A percentile compares a stretch with the other conserved stretches of the same genome.
phyloP scores from a whole-genome alignment of 2,888 invertebrate species.

The Erebia epiphron region DNA sequence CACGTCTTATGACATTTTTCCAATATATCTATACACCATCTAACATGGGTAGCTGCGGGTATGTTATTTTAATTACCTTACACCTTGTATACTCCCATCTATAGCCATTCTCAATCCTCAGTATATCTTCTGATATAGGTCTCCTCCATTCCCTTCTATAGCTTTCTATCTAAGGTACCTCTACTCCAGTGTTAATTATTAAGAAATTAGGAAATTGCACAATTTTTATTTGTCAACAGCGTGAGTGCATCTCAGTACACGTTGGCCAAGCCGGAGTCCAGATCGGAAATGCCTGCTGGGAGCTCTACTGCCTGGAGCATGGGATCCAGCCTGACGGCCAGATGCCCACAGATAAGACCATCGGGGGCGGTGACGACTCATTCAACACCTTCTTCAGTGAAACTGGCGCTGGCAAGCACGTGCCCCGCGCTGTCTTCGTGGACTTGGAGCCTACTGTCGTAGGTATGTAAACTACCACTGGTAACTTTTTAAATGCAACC shows the following conservation, averaged over 20 bases:
- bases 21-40: too few species aligned
- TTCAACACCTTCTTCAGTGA: constrained; percentile 98
- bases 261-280: constrained; percentile 89
- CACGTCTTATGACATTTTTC: too few species aligned
- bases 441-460: constrained; percentile 98
- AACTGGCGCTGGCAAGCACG: constrained; percentile 97
- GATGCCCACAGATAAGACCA: constrained; percentile 96
- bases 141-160: too few species aligned
- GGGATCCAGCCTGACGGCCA: constrained; percentile 96
- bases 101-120: too few species aligned
- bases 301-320: constrained; percentile 93
- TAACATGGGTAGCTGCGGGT: too few species aligned
- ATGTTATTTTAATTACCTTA: too few species aligned
- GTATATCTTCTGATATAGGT: too few species aligned
- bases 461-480: constrained; percentile 55
- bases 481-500: background rate
- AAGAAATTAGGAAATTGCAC: too few species aligned
- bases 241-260: constrained; percentile 86
- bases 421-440: constrained; percentile 96
- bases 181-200: too few species aligned
- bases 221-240: constrained; percentile 61
- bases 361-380: constrained; percentile 95
- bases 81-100: too few species aligned
- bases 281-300: constrained; percentile 96
- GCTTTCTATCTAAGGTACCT: too few species aligned